These are phyloP conservation scores for Rhopalosiphum maidis DNA, from an alignment of 1,140 invertebrate species.

Conservation along the genomic window DNA sequence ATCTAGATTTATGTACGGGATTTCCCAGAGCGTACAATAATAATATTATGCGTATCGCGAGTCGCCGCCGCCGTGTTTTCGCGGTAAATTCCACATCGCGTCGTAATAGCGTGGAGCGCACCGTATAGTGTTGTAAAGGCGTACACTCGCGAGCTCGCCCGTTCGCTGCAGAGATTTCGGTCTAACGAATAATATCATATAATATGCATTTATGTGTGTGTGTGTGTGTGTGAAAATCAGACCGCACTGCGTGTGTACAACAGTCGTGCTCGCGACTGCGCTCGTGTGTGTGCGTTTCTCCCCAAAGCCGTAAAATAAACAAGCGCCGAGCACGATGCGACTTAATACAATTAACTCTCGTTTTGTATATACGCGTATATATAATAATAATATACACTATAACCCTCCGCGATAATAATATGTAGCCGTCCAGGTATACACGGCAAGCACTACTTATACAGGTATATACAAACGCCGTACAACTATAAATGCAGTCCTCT, in stretches of 20 bases:
- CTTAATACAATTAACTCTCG: conserved; percentile 54
- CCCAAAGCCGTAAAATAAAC: conserved; percentile 50
- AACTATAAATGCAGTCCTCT: background rate
- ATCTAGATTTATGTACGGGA: conserved; percentile 49
- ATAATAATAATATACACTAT: background rate
- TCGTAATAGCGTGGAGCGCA: background rate
- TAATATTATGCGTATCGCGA: background rate
- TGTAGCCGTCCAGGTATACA: background rate
- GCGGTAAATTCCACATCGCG: background rate
- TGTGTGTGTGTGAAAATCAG: background rate
- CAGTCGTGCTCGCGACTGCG: background rate
- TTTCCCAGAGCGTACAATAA: conserved; percentile 12
- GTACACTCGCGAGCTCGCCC: background rate
- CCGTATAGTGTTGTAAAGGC: too few relatives aligned
- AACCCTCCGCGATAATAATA: background rate
- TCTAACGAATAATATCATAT: conserved; percentile 45
- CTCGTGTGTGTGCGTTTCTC: background rate
- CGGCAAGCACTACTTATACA: background rate
- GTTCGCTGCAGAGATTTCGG: conserved; percentile 16
- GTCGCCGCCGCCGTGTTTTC: background rate
- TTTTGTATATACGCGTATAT: conserved; percentile 1
- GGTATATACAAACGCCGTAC: background rate
- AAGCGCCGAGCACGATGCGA: conserved; percentile 28
- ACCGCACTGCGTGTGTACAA: background rate
- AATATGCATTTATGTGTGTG: background rate